Base-by-base conservation (phyloP, 2,113 vertebrate genomes). In the Protomyctophum bolini region DNA sequence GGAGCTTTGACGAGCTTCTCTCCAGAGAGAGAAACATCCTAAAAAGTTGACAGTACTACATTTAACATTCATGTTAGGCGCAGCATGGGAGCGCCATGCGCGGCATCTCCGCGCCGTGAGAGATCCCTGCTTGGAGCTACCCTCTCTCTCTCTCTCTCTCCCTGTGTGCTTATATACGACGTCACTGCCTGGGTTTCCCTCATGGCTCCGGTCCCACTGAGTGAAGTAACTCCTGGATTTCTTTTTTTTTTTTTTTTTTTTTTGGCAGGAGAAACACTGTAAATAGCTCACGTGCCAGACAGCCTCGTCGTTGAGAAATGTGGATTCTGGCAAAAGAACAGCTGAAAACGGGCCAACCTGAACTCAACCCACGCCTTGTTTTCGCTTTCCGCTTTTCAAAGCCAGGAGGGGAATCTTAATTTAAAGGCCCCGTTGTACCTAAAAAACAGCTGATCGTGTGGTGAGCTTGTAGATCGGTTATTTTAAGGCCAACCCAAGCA, bases 311-410 rank as follows among this genome's bases (percentile, higher is more conserved):
- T 79, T 78, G 29, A 75, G 80, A 86, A 82, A 83, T 77, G 85
- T 86, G 76, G 76, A 76, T 84, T 91, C 90, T 92, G 89, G 90
- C 91, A 91, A 70, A 76, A 62, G 68, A 83, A 72, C 89, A 90
- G 86, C 68, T 93, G 91, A 93, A 83, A 72, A 56, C 6, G 2
- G 63, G 90, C 91, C 91, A 93, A 93, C n/a, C n/a, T n/a, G n/a
- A n/a, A n/a, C n/a, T n/a, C n/a, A n/a, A n/a, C 70, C 86, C 80
- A 76, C 70, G 47, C 47, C 63, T 41, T 41, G 33, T 41, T 41
- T 41, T 41, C 33, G 72, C 55, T 68, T 77, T 62, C 59, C 33
- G 56, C 73, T 66, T 63, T 70, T 62, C 56, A 70, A 72, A 72
- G 55, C 73, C 72, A 78, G 72, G 50, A 57, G 63, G 79, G 54